phyloP scores from a whole-genome alignment of 2,797 vertebrate species.

The Tragopan temminckii region DNA sequence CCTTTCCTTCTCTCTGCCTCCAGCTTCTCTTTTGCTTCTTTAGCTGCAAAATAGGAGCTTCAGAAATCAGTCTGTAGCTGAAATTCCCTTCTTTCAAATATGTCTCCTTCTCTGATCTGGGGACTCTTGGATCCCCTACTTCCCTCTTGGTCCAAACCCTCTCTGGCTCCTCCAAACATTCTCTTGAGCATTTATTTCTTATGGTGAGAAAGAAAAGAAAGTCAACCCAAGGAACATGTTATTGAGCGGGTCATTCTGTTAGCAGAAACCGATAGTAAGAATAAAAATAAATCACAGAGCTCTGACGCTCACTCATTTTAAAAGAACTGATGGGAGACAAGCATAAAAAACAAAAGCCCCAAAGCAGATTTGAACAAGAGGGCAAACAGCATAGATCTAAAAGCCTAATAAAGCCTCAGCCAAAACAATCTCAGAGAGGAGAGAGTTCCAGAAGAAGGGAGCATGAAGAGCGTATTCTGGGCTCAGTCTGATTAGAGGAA shows the following conservation, averaged over 20 bases:
- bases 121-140: background rate
- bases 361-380: conserved; percentile 76
- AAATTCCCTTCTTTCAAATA: background rate
- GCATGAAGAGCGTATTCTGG: background rate
- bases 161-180: conserved; percentile 20
- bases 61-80: conserved; percentile 3
- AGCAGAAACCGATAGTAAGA: conserved; percentile 80
- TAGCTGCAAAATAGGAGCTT: background rate
- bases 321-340: conserved; percentile 76
- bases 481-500: conserved; percentile 64
- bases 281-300: conserved; percentile 82
- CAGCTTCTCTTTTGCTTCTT: conserved; percentile 24
- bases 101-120: background rate
- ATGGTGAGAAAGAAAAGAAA: conserved; percentile 37
- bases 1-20: background rate
- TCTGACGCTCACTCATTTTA: conserved; percentile 75
- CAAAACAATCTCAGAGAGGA: conserved; percentile 68
- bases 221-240: conserved; percentile 59
- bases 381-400: conserved; percentile 67
- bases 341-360: conserved; percentile 79
- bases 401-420: conserved; percentile 69
- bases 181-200: conserved; percentile 51
- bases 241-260: conserved; percentile 77
- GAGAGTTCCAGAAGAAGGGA: conserved; percentile 27
- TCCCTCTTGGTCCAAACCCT: background rate